A percentile compares a stretch with the other conserved stretches of the same genome.
phyloP scores from a whole-genome alignment of 2,888 invertebrate genomes.

The Dromius quadrimaculatus region DNA sequence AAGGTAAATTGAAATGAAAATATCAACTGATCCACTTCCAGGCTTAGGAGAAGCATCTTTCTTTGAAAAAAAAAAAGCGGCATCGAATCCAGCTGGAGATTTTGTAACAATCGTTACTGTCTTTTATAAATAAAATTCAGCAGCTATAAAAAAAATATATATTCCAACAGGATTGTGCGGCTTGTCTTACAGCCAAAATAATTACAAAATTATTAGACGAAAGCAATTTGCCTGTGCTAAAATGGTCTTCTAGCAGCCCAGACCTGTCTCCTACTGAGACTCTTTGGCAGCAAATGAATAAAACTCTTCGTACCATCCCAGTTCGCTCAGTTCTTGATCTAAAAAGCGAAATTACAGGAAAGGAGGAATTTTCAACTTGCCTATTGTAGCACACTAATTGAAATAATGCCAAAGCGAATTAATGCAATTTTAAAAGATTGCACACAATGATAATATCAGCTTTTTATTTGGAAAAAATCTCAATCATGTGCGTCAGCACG shows the following conservation, averaged over 20 bases:
- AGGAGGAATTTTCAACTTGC: neutral
- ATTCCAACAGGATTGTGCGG: too few relatives aligned
- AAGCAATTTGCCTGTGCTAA: neutral
- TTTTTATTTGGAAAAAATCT: neutral
- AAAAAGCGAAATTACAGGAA: neutral
- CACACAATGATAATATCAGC: neutral
- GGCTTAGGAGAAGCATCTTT: too few relatives aligned
- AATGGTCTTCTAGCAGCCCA: conserved; percentile 2
- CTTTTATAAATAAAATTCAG: too few relatives aligned
- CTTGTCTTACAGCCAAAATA: too few relatives aligned
- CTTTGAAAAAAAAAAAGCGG: too few relatives aligned
- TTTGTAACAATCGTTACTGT: too few relatives aligned
- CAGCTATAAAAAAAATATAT: too few relatives aligned
- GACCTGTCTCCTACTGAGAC: neutral
- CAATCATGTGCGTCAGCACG: neutral
- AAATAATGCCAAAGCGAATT: neutral
- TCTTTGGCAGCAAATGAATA: conserved; percentile 5
- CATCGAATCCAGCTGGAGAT: too few relatives aligned
- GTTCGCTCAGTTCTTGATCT: neutral
- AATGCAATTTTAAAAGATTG: neutral
- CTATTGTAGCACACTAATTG: neutral
- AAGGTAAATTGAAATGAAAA: too few relatives aligned
- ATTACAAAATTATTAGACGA: neutral
- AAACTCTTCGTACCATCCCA: neutral
- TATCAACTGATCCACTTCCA: too few relatives aligned